Base-by-base conservation (phyloP, 2,113 vertebrate genomes). In the Cebus imitator region DNA sequence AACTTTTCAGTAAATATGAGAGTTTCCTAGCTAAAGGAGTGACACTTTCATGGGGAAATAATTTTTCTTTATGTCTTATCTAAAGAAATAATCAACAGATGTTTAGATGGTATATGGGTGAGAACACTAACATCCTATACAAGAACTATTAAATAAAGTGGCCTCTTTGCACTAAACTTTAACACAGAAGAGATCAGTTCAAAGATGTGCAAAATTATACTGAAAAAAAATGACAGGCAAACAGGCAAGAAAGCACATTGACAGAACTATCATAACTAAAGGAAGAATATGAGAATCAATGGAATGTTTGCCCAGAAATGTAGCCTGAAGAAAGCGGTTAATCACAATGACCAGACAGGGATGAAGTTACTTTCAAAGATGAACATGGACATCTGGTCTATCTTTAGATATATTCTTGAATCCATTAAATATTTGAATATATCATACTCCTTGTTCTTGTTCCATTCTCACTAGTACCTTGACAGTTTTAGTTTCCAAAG, bases 101-200 rank as follows among this genome's bases (percentile, higher is more conserved):
- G 45, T 92, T 90, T 92, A 91, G 58, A 80, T 4, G 80, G 32
- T 57, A 68, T 45, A 13, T 72, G 35, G 6, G 7, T 57, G 21
- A 82, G 40, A 87, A 84, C 23, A 91, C 37, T 70, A 52, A 30
- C 35, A 70, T 55, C 25, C 13, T 57, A 61, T 27, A 27, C 17
- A 91, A 75, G 37, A 90, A 94, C 4, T 75, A 48, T 78, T 90
- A 92, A 78, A 73, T 75, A 85, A 97, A 7, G 35, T 37, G 75
- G 32, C 2, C 20, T 82, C 10, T 87, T 7, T 68, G 32, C 7
- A 45, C 10, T 81, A 43, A 48, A 37, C 7, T 87, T 84, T n/a
- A 90, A 64, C 58, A 72, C 20, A 50, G 11, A 87, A 55, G 18
- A 2, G 11, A 70, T 61, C 6, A 64, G 58, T 52, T 72, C n/a